Base-by-base conservation (phyloP, 2,797 vertebrate species). In the Lepidocolaptes lacrymiger region DNA sequence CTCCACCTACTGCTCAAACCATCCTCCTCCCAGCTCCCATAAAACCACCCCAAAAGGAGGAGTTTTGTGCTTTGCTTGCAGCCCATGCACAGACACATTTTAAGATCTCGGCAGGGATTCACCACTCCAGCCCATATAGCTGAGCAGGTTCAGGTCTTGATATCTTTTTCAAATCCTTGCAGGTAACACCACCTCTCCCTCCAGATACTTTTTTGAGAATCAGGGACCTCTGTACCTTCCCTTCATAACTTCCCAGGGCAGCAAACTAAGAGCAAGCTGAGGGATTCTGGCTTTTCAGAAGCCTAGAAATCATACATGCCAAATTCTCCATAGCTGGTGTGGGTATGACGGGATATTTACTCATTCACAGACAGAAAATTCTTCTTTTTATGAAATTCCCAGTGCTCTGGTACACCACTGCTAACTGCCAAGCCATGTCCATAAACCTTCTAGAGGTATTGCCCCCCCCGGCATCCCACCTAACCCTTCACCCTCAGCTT, bases 41-140 rank as follows among this genome's bases (percentile, higher is more conserved):
- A 6, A 51, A 28, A 30, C 23, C 48, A 24, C 3, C 17, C 13
- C 1, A 19, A 23, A 6, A 61, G n/a, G 18, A 85, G n/a, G 36
- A 46, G n/a, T 0, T 7, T 49, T 37, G 49, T 10, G 6, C n/a
- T 79, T 32, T 14, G 39, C 43, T 41, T 34, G 58, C 80, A 78
- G 41, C 74, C 58, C 62, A 6, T 0, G 76, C 39, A 2, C 55
- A 8, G 43, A 32, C 72, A 82, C 34, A 7, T 23, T 36, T 51
- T 23, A 30, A 88, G 12, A 39, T 4, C 69, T 48, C 49, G 1
- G 54, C 67, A 84, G n/a, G 36, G 46, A 75, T 54, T 30, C 41
- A 37, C 30, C 0, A 1, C 66, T n/a, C n/a, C 58, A 46, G n/a
- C 5, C 68, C 6, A 0, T 3, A 15, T 2, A 62, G 63, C 79